Evolutionary conservation across 2,797 vertebrate genomes (phyloP).

Genomic region (Eleutherodactylus coqui): DNA sequence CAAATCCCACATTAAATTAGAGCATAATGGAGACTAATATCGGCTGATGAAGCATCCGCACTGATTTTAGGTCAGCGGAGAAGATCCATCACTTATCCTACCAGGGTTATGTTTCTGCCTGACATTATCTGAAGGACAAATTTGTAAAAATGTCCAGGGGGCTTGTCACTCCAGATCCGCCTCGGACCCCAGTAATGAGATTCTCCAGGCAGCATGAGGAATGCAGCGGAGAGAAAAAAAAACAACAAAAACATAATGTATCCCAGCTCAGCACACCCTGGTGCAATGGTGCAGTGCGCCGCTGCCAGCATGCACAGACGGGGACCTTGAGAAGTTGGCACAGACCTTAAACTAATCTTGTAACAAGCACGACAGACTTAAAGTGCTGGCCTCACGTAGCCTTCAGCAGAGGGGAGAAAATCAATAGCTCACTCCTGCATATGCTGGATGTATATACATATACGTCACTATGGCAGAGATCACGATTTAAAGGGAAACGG

Average conservation of each 20-base stretch:
- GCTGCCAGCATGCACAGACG: constrained; percentile 29
- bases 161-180: constrained; percentile 31
- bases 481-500: neutral
- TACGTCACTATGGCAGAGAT: neutral
- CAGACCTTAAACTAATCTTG: constrained; percentile 25
- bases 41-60: neutral
- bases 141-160: constrained; percentile 33
- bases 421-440: neutral
- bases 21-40: neutral
- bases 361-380: constrained; percentile 17
- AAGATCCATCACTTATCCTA: constrained; percentile 26
- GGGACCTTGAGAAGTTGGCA: constrained; percentile 51
- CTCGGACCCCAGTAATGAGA: constrained; percentile 41
- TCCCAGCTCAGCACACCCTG: neutral
- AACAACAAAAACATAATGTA: neutral
- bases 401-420: neutral
- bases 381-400: constrained; percentile 3
- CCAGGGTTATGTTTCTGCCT: neutral
- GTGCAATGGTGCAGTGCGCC: constrained; percentile 32
- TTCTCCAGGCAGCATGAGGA: neutral
- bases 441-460: too few relatives aligned
- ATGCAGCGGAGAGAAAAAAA: neutral
- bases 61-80: constrained; percentile 33
- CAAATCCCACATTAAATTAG: neutral
- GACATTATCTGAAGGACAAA: constrained; percentile 40